These are phyloP conservation scores for Hipparchia semele DNA, from an alignment of 2,888 invertebrate species.

Conservation along the genomic window DNA sequence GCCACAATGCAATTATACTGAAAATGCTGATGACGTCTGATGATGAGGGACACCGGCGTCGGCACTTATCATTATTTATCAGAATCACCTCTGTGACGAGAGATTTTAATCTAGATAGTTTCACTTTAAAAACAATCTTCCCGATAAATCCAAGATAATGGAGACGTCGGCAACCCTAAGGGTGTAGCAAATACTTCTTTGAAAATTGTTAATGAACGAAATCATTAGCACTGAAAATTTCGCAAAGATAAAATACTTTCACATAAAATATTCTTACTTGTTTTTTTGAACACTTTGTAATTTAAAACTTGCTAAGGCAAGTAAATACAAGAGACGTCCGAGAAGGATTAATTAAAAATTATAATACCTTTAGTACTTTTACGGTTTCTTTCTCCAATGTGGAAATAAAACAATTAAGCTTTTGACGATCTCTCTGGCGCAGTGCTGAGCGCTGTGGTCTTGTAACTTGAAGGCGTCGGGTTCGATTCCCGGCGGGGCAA, in stretches of 20 bases:
- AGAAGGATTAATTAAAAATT: constrained; percentile 22
- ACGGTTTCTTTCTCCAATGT: background rate
- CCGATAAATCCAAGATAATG: background rate
- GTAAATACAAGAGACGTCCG: constrained; percentile 15
- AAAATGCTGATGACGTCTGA: no score
- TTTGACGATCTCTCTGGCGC: no score
- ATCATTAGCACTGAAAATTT: constrained; percentile 41
- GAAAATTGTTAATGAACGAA: constrained; percentile 46
- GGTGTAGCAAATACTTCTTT: constrained; percentile 39
- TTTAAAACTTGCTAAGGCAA: constrained; percentile 23
- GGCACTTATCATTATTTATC: no score
- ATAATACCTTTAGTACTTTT: constrained; percentile 1
- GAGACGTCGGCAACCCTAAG: constrained; percentile 7
- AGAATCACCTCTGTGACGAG: no score
- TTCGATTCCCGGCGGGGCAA: no score
- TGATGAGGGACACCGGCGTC: no score
- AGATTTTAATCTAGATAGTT: no score
- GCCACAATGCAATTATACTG: no score
- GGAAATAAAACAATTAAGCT: background rate
- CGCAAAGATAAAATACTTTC: constrained; percentile 22
- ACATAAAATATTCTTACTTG: constrained; percentile 23
- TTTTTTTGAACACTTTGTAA: constrained; percentile 25
- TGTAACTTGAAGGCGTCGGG: no score
- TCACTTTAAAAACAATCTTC: no score
- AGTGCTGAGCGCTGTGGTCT: no score